phyloP scores from a whole-genome alignment of 2,113 vertebrate species.

The Ceyx melanurus region DNA sequence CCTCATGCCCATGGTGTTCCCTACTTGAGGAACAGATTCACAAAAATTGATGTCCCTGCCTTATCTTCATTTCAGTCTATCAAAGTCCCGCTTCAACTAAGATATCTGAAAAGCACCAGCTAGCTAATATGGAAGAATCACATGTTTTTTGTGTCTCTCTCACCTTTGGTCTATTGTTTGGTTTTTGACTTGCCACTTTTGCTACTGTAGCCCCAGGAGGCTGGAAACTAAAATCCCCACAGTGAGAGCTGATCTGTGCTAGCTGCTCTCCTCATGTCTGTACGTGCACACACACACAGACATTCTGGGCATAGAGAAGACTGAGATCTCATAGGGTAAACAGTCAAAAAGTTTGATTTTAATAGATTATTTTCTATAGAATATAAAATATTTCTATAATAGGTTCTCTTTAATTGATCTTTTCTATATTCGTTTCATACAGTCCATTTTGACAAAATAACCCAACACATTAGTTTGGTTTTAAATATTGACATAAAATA shows the following conservation, averaged over 20 bases:
- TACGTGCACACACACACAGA: neutral
- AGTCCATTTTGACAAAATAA: neutral
- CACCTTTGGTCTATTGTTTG: neutral
- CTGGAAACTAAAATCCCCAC: neutral
- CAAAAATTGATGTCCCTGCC: neutral
- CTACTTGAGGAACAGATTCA: neutral
- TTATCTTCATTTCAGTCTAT: neutral
- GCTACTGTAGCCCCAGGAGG: neutral
- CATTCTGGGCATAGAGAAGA: neutral
- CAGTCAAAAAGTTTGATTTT: neutral
- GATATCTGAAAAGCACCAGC: neutral
- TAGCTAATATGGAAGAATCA: neutral
- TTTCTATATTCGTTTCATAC: neutral
- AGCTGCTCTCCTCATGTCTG: neutral
- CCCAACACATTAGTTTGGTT: neutral
- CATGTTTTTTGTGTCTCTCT: neutral
- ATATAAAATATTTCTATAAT: no score
- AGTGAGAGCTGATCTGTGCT: neutral
- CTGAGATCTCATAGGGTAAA: neutral
- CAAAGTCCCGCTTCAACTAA: neutral
- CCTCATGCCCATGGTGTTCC: neutral
- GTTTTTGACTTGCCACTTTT: neutral
- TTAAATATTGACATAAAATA: neutral
- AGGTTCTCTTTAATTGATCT: neutral
- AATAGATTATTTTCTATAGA: neutral